A percentile compares a stretch with the other conserved stretches of the same genome.
Evolutionary conservation across 2,888 invertebrate species (phyloP).

Genomic region (Parnassius glacialis): DNA sequence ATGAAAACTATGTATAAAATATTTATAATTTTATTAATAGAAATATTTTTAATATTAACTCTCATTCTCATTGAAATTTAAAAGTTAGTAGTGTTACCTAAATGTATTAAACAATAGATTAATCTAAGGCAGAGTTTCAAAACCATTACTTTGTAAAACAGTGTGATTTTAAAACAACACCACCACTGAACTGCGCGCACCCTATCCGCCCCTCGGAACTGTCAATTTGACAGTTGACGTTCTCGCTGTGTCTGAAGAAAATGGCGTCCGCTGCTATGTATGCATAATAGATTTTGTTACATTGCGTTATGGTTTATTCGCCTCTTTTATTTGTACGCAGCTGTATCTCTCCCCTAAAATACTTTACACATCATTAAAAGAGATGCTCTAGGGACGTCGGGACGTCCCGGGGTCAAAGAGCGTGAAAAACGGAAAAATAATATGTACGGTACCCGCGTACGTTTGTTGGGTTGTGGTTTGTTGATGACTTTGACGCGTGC

Average conservation of each 20-base stretch:
- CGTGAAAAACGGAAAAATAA: conserved; percentile 70
- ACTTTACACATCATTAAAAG: conserved; percentile 70
- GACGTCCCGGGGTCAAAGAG: conserved; percentile 54
- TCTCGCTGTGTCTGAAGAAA: conserved; percentile 8
- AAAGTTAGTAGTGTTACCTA: too few relatives aligned
- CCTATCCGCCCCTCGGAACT: conserved; percentile 58
- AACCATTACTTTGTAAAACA: not conserved
- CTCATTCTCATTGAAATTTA: too few relatives aligned
- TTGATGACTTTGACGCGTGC: conserved; percentile 27
- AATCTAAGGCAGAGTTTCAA: too few relatives aligned
- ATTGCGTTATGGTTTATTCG: conserved; percentile 29
- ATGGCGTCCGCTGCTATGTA: conserved; percentile 15
- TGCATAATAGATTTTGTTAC: conserved; percentile 31
- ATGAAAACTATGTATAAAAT: too few relatives aligned
- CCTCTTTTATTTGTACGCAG: conserved; percentile 32
- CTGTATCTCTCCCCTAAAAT: conserved; percentile 44
- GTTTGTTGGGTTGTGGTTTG: conserved; percentile 32
- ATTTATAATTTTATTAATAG: too few relatives aligned
- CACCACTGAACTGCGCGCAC: conserved; percentile 57
- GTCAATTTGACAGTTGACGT: conserved; percentile 70
- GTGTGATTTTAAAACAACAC: conserved; percentile 47
- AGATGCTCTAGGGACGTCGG: conserved; percentile 44
- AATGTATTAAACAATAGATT: too few relatives aligned
- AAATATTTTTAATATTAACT: too few relatives aligned
- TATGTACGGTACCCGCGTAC: conserved; percentile 37